Evolutionary conservation across 2,113 vertebrate genomes (phyloP), one percentile per base, ranked within the genome.

Genomic region (Brachypteracias leptosomus): DNA sequence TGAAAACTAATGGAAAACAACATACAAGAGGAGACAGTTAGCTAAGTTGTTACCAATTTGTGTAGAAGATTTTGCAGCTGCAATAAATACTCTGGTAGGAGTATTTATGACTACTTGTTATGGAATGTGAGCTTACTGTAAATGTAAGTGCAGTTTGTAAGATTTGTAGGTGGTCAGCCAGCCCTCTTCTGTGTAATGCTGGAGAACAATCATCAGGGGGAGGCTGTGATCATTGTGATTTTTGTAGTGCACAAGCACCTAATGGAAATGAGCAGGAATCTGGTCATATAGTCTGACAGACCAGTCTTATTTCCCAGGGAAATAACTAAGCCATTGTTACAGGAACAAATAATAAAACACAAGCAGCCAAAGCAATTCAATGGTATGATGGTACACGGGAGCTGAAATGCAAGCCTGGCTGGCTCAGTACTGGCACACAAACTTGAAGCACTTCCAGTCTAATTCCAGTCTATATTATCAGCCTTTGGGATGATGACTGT

Each of bases 41-140:
- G 42, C 49, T 57, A 21, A 54, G 59, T 57, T 91, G 82, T 84
- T 84, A 84, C 51, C 68, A 77, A 72, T 81, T 89, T 80, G 74
- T 84, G 65, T 80, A 44, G 74, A 68, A 70, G 75, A 84, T 52
- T 87, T 93, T 93, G 46, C 35, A 87, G 65, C 65, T 84, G 73
- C 73, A 81, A 61, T 91, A 91, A 87, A 58, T 91, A 84, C 31
- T 75, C 47, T 81, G n/a, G 42, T 71, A 28, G 12, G 87, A 63
- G 68, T 91, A 61, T 83, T 93, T 96, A 83, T 91, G 94, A 52
- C 75, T 76, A 22, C n/a, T 94, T 89, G 62, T 90, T 54, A 59
- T 1, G 4, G 58, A 54, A 42, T 75, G 59, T 74, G 72, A 93
- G 70, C 38, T 80, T 83, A 68, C 83, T 90, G 81, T 91, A 90